Conservation (phyloP, 2,113 vertebrate species). For the Spilogale gracilis region DNA sequence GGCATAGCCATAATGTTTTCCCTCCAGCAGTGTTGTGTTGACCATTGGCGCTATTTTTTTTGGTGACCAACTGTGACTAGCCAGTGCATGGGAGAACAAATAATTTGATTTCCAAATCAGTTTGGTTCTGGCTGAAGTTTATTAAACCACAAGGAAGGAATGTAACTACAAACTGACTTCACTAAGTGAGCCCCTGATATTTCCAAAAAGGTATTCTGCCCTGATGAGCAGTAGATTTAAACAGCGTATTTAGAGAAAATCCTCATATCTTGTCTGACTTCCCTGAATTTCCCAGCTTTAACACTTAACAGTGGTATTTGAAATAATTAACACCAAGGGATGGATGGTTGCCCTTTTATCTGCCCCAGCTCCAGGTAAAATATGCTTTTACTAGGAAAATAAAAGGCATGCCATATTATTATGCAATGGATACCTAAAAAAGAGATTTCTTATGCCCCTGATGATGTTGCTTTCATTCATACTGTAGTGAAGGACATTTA, state of each 20-base stretch:
- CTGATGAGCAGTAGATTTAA: not conserved
- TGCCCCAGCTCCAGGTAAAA: not conserved
- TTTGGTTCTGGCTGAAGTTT: conserved; percentile 43
- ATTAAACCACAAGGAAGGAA: conserved; percentile 41
- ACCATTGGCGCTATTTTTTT: not conserved
- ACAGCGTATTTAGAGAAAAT: not conserved
- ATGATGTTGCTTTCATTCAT: not conserved
- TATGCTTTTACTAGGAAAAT: conserved; percentile 35
- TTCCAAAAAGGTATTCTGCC: not conserved
- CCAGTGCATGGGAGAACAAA: not conserved
- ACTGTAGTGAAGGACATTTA: not conserved
- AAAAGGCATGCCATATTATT: not conserved
- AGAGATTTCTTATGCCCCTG: not conserved
- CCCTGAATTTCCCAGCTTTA: not conserved
- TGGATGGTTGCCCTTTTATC: not conserved
- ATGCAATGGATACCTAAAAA: not conserved
- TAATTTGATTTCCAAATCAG: conserved; percentile 39
- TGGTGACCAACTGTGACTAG: not conserved
- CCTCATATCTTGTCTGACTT: not conserved
- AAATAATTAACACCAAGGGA: not conserved
- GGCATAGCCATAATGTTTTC: not conserved
- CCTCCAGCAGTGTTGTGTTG: not conserved
- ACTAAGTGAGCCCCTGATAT: not conserved
- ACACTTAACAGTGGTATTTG: not conserved
- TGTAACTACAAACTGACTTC: conserved; percentile 51